Percentiles rank a stretch among this genome's conserved stretches.
phyloP scores from a whole-genome alignment of 2,888 invertebrate genomes.

The Nephrotoma guestfalica region DNA sequence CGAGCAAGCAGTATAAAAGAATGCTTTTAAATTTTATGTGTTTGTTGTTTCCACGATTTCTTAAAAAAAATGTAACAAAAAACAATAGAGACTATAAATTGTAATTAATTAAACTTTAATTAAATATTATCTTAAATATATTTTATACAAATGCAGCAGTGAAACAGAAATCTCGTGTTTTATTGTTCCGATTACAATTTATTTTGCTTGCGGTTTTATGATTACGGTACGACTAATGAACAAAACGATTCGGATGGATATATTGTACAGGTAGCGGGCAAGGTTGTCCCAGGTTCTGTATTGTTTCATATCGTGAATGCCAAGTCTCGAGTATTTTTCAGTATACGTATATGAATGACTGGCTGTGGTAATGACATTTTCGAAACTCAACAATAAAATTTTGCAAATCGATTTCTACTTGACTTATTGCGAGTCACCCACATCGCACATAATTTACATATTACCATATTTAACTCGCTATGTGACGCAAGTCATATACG shows the following conservation, averaged over 20 bases:
- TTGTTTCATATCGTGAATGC: no score
- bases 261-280: not conserved
- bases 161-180: not conserved
- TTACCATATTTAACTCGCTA: not conserved
- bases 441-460: not conserved
- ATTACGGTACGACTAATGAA: not conserved
- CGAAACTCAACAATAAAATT: not conserved
- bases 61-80: not conserved
- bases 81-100: not conserved
- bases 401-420: not conserved
- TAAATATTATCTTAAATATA: not conserved
- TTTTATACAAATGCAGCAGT: not conserved
- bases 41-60: not conserved
- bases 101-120: not conserved
- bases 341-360: not conserved
- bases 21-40: not conserved
- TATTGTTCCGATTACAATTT: not conserved
- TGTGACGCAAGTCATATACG: not conserved
- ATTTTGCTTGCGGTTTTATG: not conserved
- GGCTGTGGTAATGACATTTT: not conserved
- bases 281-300: no score
- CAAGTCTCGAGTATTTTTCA: no score
- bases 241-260: not conserved
- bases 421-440: not conserved
- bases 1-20: not conserved